Percentiles rank a stretch among this genome's conserved stretches.
These are phyloP conservation scores for Noctua fimbriata DNA, from an alignment of 2,888 invertebrate genomes.

Conservation along the genomic window DNA sequence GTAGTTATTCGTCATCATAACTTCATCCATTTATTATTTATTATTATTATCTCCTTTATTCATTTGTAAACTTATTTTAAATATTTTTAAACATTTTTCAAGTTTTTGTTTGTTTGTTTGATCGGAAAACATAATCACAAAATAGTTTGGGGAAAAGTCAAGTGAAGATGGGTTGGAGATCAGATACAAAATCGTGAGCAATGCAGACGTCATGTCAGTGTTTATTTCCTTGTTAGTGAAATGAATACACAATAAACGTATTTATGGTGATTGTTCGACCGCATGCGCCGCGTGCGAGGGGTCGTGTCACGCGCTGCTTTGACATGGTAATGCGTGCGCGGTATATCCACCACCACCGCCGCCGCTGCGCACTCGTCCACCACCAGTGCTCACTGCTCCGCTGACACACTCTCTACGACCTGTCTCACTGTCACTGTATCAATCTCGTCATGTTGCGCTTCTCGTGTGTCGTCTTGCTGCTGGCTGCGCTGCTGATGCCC, in stretches of 20 bases:
- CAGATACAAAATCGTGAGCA: conserved; percentile 2
- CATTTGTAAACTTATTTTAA: too few relatives aligned
- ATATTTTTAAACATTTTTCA: too few relatives aligned
- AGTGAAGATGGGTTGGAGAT: neutral
- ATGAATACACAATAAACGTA: neutral
- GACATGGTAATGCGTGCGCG: neutral
- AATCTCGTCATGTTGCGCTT: conserved; percentile 11
- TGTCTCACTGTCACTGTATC: neutral
- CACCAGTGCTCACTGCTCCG: neutral
- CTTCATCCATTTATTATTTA: too few relatives aligned
- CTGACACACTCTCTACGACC: too few relatives aligned
- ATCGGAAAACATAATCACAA: too few relatives aligned
- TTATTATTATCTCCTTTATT: too few relatives aligned
- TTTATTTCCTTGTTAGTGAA: conserved; percentile 8
- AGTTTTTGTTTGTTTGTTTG: too few relatives aligned
- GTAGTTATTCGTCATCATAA: too few relatives aligned
- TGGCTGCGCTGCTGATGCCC: conserved; percentile 23
- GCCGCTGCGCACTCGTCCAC: neutral
- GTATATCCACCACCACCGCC: neutral
- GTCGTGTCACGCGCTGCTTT: conserved; percentile 7
- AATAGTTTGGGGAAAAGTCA: too few relatives aligned
- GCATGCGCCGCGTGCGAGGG: neutral
- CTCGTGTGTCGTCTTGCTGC: conserved; percentile 4
- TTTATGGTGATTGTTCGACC: neutral
- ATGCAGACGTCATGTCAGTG: neutral